Conservation (phyloP, 2,113 vertebrate species). For the Pitta sordida region DNA sequence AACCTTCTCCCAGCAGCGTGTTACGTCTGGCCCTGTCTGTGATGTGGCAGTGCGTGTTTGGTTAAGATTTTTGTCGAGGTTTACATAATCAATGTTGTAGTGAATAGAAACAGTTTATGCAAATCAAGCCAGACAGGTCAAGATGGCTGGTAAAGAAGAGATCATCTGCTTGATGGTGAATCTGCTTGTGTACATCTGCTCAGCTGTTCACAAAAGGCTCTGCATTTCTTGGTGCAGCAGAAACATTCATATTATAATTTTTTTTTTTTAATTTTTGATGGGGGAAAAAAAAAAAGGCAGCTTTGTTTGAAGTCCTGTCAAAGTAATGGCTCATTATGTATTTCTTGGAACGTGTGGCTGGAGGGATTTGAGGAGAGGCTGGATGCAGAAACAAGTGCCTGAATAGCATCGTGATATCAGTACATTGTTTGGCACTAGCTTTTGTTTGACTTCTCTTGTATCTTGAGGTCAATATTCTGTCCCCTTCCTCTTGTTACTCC, state of each 20-base stretch:
- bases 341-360: background rate
- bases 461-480: background rate
- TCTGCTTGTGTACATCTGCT: slow-evolving; percentile 34
- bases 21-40: background rate
- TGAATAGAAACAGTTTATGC: slow-evolving; percentile 8
- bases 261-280: background rate
- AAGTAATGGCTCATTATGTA: background rate
- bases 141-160: slow-evolving; percentile 35
- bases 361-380: background rate
- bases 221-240: background rate
- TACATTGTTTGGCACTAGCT: background rate
- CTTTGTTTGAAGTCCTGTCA: background rate
- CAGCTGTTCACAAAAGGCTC: slow-evolving; percentile 5
- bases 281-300: background rate
- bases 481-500: background rate
- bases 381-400: background rate
- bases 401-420: background rate
- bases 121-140: slow-evolving; percentile 39
- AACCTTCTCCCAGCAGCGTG: background rate
- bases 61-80: background rate
- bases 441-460: background rate
- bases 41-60: background rate
- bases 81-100: slow-evolving; percentile 15
- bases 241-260: background rate
- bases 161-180: slow-evolving; percentile 29